A percentile compares a stretch with the other conserved stretches of the same genome.
Conservation (phyloP, 2,797 vertebrate genomes). For the Notamacropus eugenii region DNA sequence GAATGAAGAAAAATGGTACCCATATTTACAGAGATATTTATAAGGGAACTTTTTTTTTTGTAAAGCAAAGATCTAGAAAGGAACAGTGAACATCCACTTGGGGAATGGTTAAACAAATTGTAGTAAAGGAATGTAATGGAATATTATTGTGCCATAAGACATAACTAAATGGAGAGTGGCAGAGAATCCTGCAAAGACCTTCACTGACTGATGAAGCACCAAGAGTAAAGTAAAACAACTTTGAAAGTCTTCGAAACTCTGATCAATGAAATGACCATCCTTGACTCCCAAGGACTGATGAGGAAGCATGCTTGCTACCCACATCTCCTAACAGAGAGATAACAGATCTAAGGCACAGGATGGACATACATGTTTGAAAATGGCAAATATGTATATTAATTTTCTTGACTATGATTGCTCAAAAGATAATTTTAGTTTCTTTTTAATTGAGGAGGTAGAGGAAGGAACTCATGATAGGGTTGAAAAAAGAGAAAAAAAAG, state of each 20-base stretch:
- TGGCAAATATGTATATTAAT: background rate
- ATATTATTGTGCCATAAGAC: too few relatives aligned
- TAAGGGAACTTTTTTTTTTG: background rate
- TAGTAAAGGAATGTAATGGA: background rate
- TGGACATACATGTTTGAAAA: background rate
- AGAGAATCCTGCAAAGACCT: too few relatives aligned
- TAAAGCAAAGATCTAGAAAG: background rate
- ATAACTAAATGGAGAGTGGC: too few relatives aligned
- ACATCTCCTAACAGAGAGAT: background rate
- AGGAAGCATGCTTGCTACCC: background rate
- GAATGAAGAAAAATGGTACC: background rate
- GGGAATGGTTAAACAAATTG: background rate
- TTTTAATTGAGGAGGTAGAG: background rate
- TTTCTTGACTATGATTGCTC: background rate
- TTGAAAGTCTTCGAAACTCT: too few relatives aligned
- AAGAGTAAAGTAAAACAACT: too few relatives aligned
- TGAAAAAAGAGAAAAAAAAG: background rate
- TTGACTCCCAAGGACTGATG: background rate
- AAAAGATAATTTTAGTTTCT: background rate
- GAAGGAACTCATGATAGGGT: background rate
- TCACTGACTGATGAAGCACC: too few relatives aligned
- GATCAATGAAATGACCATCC: background rate
- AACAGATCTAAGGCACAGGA: background rate
- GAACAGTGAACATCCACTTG: too few relatives aligned
- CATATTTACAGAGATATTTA: background rate